Base-by-base conservation (phyloP, 1,140 invertebrate genomes). In the Diorhabda elongata region DNA sequence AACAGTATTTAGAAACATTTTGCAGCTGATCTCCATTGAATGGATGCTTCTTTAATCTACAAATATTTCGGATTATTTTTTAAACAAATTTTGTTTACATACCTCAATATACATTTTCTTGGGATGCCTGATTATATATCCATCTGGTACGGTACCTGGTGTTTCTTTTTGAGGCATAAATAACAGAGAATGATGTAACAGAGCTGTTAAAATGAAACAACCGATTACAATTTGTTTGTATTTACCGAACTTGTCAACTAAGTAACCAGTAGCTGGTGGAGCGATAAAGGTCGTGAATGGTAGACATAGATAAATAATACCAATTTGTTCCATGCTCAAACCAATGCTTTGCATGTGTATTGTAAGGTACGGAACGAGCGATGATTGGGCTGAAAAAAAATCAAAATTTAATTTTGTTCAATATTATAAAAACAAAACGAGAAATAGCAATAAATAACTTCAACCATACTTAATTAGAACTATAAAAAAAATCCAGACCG, bases 291-390 rank as follows among this genome's bases (percentile, higher is more conserved):
- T 91, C 2, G 91, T 91, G 61, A 94, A 89, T 7, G 92, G 92
- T 73, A 94, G 83, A 7, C 92, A 88, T 73, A 92, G 84, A 82
- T 94, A 94, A 72, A 94, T 91, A 74, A 93, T 88, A 58, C 91
- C 91, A 71, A 93, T 92, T 83, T 95, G 91, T 74, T 91, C 89
- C 66, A 93, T 88, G 41, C 90, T 90, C 41, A 95, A 83, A 66
- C 92, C 93, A 77, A 95, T 89, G 78, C 90, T 90, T 82, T 92
- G 91, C 93, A 94, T 94, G 80, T 94, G 93, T 68, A 95, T 90
- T 2, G 92, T 92, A 69, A 95, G 81, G 79, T 93, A 95, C 0
- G 93, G 92, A 59, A 94, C 78, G 58, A 94, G 83, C 11, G 91
- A 92, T 61, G 90, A 89, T 58, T 90, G 91, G 42, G 91, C 92